These are phyloP conservation scores for Smutsia gigantea DNA, from an alignment of 2,797 vertebrate species.

Conservation along the genomic window DNA sequence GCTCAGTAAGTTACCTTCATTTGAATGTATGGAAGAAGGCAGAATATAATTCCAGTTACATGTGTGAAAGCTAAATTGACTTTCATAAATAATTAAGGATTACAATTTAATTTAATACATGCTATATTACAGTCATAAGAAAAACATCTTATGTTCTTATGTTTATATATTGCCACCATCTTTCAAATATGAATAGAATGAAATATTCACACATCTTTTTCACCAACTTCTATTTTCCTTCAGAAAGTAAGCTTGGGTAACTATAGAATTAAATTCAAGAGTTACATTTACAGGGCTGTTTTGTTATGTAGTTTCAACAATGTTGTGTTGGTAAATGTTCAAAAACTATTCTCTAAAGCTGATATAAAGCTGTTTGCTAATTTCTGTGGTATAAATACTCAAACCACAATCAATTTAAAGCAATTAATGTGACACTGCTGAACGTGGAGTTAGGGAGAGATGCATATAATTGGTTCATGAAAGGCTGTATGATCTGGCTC, in stretches of 20 bases:
- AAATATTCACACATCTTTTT: neutral
- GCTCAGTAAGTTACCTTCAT: neutral
- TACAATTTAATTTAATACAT: neutral
- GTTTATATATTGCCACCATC: neutral
- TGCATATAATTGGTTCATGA: neutral
- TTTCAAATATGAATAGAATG: neutral
- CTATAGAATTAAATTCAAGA: constrained; percentile 2
- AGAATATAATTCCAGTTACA: neutral
- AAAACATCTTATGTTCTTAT: neutral
- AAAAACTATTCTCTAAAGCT: neutral
- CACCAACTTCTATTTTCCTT: neutral
- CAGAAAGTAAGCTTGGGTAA: neutral
- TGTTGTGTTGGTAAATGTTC: neutral
- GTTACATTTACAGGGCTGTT: neutral
- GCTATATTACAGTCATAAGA: neutral
- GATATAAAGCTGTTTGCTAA: neutral
- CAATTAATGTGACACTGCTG: neutral
- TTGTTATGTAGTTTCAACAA: neutral
- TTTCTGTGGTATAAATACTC: neutral
- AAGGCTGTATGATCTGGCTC: neutral
- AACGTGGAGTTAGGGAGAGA: neutral
- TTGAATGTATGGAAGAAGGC: neutral
- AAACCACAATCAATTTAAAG: neutral
- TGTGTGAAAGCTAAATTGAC: neutral
- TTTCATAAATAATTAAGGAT: neutral